Base-by-base conservation (phyloP, 1,140 invertebrate genomes). In the Sycophila sp. region DNA sequence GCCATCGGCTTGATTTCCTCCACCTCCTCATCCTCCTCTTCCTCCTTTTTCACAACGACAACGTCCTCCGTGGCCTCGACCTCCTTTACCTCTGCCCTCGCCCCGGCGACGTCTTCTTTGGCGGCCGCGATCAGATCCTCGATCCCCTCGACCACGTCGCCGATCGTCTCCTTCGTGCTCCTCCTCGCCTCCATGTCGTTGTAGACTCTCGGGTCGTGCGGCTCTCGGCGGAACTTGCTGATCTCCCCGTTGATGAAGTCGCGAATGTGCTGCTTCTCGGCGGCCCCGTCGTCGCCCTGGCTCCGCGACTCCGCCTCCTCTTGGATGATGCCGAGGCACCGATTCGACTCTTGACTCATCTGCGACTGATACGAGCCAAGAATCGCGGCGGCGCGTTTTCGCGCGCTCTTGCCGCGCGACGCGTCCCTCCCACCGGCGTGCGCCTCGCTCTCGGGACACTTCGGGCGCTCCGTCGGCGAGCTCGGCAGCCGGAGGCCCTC, bases 291-390 rank as follows among this genome's bases (percentile, higher is more conserved):
- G n/a, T 77, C 76, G 40, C 79, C 80, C 22, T 78, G 78, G 0
- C 72, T 73, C 7, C 73, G 26, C 19, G 78, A 79, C 56, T 85
- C 69, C 2, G 6, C 81, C 4, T 86, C 87, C 78, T 92, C 91
- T 74, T 89, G 88, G 75, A 92, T 92, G 2, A 91, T 90, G 69
- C 90, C 90, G 65, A 92, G 85, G 60, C 87, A 89, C 76, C 90
- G 86, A 22, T 88, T 88, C 70, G 88, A 86, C 45, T 88, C 85
- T 15, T 85, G 78, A 60, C 62, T 71, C 32, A 87, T 81, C 17
- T 88, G 86, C 4, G 85, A 75, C 73, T 88, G 86, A 79, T 88
- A 87, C 53, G 90, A 86, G 55, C 89, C 89, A 19, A 89, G 77
- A 36, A 86, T 40, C 11, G 62, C 32, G 1, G 5, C 81, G 17